A percentile compares a stretch with the other conserved stretches of the same genome.
Conservation (phyloP, 2,888 invertebrate genomes). For the Silvanus unidentatus region DNA sequence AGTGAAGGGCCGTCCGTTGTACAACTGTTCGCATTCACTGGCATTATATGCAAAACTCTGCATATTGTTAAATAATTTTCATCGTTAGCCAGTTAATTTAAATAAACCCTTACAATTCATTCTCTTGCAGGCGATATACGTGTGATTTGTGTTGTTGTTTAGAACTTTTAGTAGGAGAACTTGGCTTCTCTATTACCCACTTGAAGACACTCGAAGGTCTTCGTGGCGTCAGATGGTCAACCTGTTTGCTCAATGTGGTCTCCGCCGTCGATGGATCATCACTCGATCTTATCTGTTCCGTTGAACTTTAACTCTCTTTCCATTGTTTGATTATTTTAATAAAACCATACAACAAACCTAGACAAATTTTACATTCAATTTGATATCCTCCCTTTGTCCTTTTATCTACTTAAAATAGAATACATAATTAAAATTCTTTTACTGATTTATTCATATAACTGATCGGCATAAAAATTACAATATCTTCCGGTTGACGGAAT, state of each 20-base stretch:
- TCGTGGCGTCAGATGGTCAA: conserved; percentile 1
- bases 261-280: no score
- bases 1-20: conserved; percentile 1
- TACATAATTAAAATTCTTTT: not conserved
- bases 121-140: not conserved
- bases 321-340: not conserved
- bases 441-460: no score
- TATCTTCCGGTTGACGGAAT: conserved; percentile 30
- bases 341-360: not conserved
- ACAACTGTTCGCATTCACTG: not conserved
- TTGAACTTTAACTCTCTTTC: no score
- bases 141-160: not conserved
- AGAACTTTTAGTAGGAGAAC: not conserved
- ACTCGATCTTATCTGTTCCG: no score
- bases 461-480: conserved; percentile 30
- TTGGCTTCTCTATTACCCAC: no score
- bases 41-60: not conserved
- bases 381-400: not conserved
- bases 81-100: not conserved
- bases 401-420: not conserved
- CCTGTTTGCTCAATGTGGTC: not conserved
- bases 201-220: not conserved
- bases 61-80: not conserved
- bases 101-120: no score
- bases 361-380: not conserved